Evolutionary conservation across 2,888 invertebrate genomes (phyloP).

Genomic region (Cosmorhoe ocellata): DNA sequence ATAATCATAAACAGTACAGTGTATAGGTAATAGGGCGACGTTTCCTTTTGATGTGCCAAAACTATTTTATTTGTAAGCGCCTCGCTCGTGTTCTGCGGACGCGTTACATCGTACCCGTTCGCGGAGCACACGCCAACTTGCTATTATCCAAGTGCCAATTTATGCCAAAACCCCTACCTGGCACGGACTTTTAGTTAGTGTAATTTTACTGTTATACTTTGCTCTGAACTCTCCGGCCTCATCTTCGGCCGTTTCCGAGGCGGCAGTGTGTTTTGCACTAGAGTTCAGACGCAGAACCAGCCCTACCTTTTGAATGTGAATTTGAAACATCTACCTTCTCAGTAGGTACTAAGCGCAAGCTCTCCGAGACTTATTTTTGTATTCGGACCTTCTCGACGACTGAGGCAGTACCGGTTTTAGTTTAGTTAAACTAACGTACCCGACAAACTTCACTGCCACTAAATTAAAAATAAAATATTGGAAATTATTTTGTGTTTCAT

Average conservation of each 20-base stretch:
- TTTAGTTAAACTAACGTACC: conserved; percentile 66
- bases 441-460: conserved; percentile 81
- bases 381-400: conserved; percentile 51
- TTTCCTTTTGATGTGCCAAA: conserved; percentile 58
- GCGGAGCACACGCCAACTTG: conserved; percentile 33
- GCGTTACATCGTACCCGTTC: conserved; percentile 4
- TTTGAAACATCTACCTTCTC: conserved; percentile 25
- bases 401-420: conserved; percentile 68
- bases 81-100: conserved; percentile 22
- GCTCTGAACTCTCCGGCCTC: conserved; percentile 30
- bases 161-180: conserved; percentile 36
- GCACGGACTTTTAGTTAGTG: conserved; percentile 39
- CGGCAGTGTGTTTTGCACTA: not conserved
- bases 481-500: conserved; percentile 54
- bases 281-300: conserved; percentile 19
- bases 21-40: conserved; percentile 50
- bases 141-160: conserved; percentile 46
- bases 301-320: conserved; percentile 17
- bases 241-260: too few relatives aligned
- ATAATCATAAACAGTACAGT: conserved; percentile 48
- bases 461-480: conserved; percentile 82
- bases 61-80: conserved; percentile 35
- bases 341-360: conserved; percentile 28
- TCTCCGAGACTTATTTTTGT: conserved; percentile 55
- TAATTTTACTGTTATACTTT: conserved; percentile 28